These are phyloP conservation scores for Kryptolebias ocellatus DNA, from an alignment of 2,797 vertebrate genomes.

Conservation along the genomic window DNA sequence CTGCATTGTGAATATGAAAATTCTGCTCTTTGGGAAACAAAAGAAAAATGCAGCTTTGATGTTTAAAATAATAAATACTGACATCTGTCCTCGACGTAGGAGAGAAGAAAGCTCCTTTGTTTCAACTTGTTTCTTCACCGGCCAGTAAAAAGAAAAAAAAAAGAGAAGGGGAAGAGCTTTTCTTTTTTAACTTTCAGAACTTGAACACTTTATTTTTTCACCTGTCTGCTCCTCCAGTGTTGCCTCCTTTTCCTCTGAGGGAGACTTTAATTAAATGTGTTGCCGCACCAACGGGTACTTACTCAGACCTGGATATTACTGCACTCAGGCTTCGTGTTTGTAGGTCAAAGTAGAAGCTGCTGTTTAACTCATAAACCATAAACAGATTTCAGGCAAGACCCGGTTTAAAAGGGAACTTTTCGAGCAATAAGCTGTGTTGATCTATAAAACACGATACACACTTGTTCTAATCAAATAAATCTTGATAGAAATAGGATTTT, in stretches of 20 bases:
- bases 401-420: background rate
- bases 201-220: constrained; percentile 54
- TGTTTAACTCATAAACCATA: constrained; percentile 26
- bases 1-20: constrained; percentile 61
- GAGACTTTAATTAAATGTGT: constrained; percentile 74
- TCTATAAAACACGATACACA: background rate
- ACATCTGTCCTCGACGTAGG: constrained; percentile 69
- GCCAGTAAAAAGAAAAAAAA: constrained; percentile 24
- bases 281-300: constrained; percentile 56
- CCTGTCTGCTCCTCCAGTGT: constrained; percentile 55
- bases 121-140: constrained; percentile 70
- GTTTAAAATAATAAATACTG: constrained; percentile 83
- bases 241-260: constrained; percentile 37
- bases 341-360: constrained; percentile 28
- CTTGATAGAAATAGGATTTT: background rate
- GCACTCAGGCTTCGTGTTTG: constrained; percentile 38
- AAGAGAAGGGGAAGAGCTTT: constrained; percentile 48
- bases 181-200: constrained; percentile 36
- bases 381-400: constrained; percentile 6
- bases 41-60: constrained; percentile 81
- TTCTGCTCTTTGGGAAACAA: constrained; percentile 56
- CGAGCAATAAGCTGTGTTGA: background rate
- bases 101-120: constrained; percentile 73
- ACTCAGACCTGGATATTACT: constrained; percentile 53
- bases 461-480: background rate